These are phyloP conservation scores for Corydoras maculifer DNA, from an alignment of 2,113 vertebrate species.

Conservation along the genomic window DNA sequence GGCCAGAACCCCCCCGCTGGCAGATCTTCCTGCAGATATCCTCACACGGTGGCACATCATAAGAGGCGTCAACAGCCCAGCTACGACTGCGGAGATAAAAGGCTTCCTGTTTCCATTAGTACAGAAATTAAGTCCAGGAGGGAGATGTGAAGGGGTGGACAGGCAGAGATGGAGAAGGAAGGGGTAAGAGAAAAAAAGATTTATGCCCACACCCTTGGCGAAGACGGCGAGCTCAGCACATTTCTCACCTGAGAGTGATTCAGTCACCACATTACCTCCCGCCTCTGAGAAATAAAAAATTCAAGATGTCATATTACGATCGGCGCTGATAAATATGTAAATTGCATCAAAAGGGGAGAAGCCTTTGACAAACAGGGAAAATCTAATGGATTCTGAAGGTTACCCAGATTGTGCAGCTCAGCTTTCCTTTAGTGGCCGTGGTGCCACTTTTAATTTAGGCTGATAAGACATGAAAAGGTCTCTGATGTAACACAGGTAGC, in stretches of 20 bases:
- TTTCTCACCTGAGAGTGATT: slow-evolving; percentile 67
- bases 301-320: slow-evolving; percentile 74
- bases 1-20: slow-evolving; percentile 31
- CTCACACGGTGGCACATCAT: slow-evolving; percentile 40
- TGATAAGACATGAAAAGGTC: slow-evolving; percentile 55
- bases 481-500: slow-evolving; percentile 65
- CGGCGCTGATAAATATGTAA: slow-evolving; percentile 90
- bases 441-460: slow-evolving; percentile 54
- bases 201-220: slow-evolving; percentile 60
- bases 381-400: slow-evolving; percentile 78
- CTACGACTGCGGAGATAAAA: slow-evolving; percentile 35
- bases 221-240: slow-evolving; percentile 65
- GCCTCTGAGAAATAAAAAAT: slow-evolving; percentile 50
- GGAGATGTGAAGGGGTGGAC: slow-evolving; percentile 24
- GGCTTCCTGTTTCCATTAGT: slow-evolving; percentile 27
- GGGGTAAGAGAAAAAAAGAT: slow-evolving; percentile 43
- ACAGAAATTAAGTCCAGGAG: slow-evolving; percentile 12
- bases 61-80: slow-evolving; percentile 39
- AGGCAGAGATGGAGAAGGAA: slow-evolving; percentile 10
- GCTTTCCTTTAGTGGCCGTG: slow-evolving; percentile 56
- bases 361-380: slow-evolving; percentile 78
- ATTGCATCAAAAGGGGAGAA: slow-evolving; percentile 70
- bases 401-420: slow-evolving; percentile 68
- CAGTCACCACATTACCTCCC: slow-evolving; percentile 49
- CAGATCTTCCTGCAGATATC: slow-evolving; percentile 37